These are phyloP conservation scores for Ramphastos sulfuratus DNA, from an alignment of 2,113 vertebrate species.

Conservation along the genomic window DNA sequence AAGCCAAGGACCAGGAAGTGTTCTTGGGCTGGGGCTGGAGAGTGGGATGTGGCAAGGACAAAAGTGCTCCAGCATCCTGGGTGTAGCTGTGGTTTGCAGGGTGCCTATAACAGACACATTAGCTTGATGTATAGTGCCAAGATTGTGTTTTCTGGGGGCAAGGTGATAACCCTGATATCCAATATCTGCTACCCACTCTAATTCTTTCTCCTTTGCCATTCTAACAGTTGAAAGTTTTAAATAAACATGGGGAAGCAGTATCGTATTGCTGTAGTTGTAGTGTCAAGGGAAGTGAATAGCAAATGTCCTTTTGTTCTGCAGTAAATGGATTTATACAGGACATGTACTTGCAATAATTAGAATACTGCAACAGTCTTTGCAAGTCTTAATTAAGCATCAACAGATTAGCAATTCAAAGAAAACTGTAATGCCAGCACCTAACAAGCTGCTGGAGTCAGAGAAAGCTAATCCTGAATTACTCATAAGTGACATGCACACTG, in stretches of 20 bases:
- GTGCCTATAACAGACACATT: accelerated
- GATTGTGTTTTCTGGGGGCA: not conserved
- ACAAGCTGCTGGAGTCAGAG: slow-evolving; percentile 8
- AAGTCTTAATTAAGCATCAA: slow-evolving; percentile 28
- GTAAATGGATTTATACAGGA: slow-evolving; percentile 1
- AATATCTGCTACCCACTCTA: not conserved
- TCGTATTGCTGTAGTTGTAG: not conserved
- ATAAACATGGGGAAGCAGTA: accelerated
- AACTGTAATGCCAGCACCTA: slow-evolving; percentile 14
- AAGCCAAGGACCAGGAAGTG: not conserved
- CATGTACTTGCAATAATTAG: not conserved
- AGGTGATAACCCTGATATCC: not conserved
- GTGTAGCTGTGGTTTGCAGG: not conserved
- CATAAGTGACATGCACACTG: not conserved
- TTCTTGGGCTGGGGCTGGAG: not conserved
- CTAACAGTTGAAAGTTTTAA: not conserved
- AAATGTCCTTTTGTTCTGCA: not conserved
- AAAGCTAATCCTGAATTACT: not conserved
- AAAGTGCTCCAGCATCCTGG: not conserved
- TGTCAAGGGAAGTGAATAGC: not conserved
- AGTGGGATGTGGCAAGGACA: not conserved
- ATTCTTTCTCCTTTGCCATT: not conserved
- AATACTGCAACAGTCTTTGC: slow-evolving; percentile 5
- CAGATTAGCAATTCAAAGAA: slow-evolving; percentile 17
- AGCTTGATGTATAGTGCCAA: not conserved